Evolutionary conservation across 2,113 vertebrate genomes (phyloP).

Genomic region (Polypterus bichir): DNA sequence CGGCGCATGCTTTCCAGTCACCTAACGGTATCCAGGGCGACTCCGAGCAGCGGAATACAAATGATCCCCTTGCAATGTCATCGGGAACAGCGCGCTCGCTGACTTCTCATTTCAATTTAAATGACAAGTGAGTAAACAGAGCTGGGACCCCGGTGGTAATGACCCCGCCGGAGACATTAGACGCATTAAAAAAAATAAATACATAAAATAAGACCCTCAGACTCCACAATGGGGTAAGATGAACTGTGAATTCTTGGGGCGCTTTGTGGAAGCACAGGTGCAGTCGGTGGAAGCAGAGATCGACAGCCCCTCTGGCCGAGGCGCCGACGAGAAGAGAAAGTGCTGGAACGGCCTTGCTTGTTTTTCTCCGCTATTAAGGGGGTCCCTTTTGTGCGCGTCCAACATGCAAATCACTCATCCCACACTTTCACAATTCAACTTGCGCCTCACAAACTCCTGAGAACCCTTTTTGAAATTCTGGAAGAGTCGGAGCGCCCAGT

Average conservation of each 20-base stretch:
- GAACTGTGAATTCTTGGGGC: too few species aligned
- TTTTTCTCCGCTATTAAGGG: slow-evolving; percentile 37
- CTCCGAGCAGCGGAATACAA: slow-evolving; percentile 64
- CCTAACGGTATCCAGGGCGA: slow-evolving; percentile 80
- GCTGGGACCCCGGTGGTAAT: slow-evolving; percentile 19
- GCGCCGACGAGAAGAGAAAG: slow-evolving; percentile 14
- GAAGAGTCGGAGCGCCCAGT: too few species aligned
- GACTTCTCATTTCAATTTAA: slow-evolving; percentile 49
- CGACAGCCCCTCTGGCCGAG: slow-evolving; percentile 12
- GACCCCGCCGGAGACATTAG: neutral
- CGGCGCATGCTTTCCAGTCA: slow-evolving; percentile 69
- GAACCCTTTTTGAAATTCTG: neutral
- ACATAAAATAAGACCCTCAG: too few species aligned
- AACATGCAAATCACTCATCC: slow-evolving; percentile 52
- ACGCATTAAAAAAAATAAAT: too few species aligned
- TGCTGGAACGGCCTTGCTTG: slow-evolving; percentile 10
- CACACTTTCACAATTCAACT: slow-evolving; percentile 48
- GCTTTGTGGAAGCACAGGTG: too few species aligned
- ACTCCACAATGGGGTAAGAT: too few species aligned
- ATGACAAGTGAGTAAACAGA: slow-evolving; percentile 61
- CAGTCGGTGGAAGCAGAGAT: slow-evolving; percentile 34
- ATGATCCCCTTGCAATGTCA: slow-evolving; percentile 53
- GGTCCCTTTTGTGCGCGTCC: slow-evolving; percentile 41
- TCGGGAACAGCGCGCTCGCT: slow-evolving; percentile 33
- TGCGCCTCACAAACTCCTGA: slow-evolving; percentile 35